Evolutionary conservation across 2,797 vertebrate species (phyloP).

Genomic region (Halcyon chelicuti): DNA sequence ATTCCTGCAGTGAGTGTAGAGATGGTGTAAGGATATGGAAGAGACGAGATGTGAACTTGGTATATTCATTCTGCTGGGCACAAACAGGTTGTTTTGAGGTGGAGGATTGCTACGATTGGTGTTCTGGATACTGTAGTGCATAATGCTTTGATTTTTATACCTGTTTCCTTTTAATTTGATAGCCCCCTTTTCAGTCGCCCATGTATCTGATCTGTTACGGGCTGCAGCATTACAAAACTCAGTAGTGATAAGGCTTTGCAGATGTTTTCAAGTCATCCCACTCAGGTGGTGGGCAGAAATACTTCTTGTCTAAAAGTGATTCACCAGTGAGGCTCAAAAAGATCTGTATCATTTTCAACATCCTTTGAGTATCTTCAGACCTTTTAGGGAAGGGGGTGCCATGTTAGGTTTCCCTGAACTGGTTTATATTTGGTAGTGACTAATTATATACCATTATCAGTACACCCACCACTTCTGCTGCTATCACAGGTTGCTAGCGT

Average conservation of each 20-base stretch:
- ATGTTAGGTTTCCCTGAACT: neutral
- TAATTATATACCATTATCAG: neutral
- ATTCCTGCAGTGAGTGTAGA: neutral
- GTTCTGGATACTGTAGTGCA: neutral
- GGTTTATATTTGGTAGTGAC: neutral
- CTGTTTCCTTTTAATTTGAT: neutral
- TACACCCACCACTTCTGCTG: neutral
- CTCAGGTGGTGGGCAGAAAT: constrained; percentile 27
- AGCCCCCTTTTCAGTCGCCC: neutral
- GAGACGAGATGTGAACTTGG: neutral
- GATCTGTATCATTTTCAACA: neutral
- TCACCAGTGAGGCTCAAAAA: neutral
- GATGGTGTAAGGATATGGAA: neutral
- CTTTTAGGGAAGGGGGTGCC: neutral
- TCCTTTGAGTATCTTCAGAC: neutral
- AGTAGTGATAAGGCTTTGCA: neutral
- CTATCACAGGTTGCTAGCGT: neutral
- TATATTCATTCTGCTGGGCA: neutral
- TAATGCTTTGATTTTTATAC: neutral
- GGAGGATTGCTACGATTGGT: neutral
- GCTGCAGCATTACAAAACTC: neutral
- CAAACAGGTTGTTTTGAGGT: neutral
- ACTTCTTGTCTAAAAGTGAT: neutral
- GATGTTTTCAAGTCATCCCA: neutral
- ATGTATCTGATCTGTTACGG: neutral